These are phyloP conservation scores for Drosophila pachea DNA, from an alignment of 1,140 invertebrate species.

Conservation along the genomic window DNA sequence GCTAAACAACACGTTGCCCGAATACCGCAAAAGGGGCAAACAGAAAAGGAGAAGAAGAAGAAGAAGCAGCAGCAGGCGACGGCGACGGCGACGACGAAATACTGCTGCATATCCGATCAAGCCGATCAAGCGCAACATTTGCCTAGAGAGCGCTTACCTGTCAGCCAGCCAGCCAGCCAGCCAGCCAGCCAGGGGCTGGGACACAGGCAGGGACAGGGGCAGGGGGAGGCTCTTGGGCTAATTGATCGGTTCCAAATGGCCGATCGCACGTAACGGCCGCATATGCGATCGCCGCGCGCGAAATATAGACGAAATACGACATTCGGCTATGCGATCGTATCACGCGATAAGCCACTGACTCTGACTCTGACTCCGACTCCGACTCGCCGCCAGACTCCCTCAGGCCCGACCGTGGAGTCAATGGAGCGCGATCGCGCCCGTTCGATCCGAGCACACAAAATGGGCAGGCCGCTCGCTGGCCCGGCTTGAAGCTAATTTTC, in stretches of 20 bases:
- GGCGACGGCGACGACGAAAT: background rate
- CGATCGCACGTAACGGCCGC: conserved; percentile 66
- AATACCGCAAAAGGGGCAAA: conserved; percentile 34
- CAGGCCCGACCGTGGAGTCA: conserved; percentile 34
- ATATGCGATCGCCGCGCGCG: conserved; percentile 49
- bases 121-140: conserved; percentile 51
- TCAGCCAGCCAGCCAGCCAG: background rate
- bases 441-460: conserved; percentile 24
- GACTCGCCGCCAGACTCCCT: conserved; percentile 42
- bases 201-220: background rate
- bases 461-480: background rate
- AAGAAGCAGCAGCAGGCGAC: too few species aligned
- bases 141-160: conserved; percentile 19
- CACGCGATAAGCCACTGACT: conserved; percentile 66
- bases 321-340: conserved; percentile 73
- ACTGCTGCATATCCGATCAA: conserved; percentile 22
- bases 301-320: conserved; percentile 66
- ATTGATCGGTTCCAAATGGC: conserved; percentile 75
- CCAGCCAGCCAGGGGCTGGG: background rate
- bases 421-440: conserved; percentile 31
- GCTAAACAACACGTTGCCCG: conserved; percentile 36
- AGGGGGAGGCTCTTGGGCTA: conserved; percentile 35
- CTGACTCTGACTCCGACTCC: conserved; percentile 11
- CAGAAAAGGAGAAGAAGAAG: background rate
- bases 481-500: conserved; percentile 20